These are phyloP conservation scores for Zaprionus gabonicus DNA, from an alignment of 1,140 invertebrate genomes.

Conservation along the genomic window DNA sequence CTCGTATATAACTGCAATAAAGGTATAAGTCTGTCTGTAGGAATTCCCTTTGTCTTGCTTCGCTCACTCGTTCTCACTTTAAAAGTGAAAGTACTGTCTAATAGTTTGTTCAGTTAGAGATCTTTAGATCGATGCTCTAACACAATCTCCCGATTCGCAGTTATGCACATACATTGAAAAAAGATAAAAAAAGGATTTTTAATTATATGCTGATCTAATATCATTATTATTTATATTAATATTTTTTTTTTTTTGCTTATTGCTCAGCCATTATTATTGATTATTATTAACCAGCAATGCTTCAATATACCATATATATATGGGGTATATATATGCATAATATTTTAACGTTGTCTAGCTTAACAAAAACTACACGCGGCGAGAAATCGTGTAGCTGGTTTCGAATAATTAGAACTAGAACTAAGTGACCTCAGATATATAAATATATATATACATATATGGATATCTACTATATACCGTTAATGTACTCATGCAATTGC, in stretches of 20 bases:
- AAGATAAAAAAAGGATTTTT: slow-evolving; percentile 2
- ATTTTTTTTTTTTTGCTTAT: slow-evolving; percentile 32
- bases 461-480: slow-evolving; percentile 19
- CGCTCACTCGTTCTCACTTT: background rate
- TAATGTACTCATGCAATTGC: background rate
- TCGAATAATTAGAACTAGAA: slow-evolving; percentile 42
- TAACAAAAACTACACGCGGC: slow-evolving; percentile 33
- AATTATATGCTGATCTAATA: background rate
- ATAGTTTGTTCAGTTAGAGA: slow-evolving; percentile 4
- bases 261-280: slow-evolving; percentile 14
- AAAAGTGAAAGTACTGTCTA: slow-evolving; percentile 15
- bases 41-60: background rate
- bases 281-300: slow-evolving; percentile 38
- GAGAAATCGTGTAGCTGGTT: slow-evolving; percentile 43
- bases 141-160: slow-evolving; percentile 7
- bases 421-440: slow-evolving; percentile 22
- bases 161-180: slow-evolving; percentile 28
- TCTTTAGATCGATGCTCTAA: background rate
- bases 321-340: slow-evolving; percentile 15
- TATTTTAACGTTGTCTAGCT: slow-evolving; percentile 12
- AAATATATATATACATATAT: slow-evolving; percentile 13
- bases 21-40: slow-evolving; percentile 26
- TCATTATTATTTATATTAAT: slow-evolving; percentile 9
- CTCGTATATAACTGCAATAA: slow-evolving; percentile 14
- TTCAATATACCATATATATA: slow-evolving; percentile 10